A percentile compares a stretch with the other conserved stretches of the same genome.
phyloP scores from a whole-genome alignment of 2,797 vertebrate genomes.

The Sebastes oblongus region DNA sequence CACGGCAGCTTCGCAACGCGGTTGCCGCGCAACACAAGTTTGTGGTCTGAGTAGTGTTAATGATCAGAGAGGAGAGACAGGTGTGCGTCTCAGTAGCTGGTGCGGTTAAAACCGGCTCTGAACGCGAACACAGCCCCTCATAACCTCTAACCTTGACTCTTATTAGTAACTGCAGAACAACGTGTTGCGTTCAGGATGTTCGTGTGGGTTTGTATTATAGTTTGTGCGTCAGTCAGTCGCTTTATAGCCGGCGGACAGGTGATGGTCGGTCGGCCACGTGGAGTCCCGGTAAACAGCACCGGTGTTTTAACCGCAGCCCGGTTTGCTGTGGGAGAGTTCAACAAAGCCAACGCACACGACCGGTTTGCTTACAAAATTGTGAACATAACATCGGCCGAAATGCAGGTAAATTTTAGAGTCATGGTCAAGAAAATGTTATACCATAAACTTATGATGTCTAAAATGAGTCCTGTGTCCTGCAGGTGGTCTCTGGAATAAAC shows the following conservation, averaged over 20 bases:
- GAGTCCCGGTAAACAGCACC: slow-evolving; percentile 3
- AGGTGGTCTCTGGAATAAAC: slow-evolving; percentile 58
- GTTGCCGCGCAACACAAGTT: slow-evolving; percentile 47
- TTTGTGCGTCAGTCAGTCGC: not conserved
- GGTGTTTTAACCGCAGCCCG: slow-evolving; percentile 1
- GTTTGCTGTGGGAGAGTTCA: slow-evolving; percentile 52
- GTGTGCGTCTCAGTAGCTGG: slow-evolving; percentile 5
- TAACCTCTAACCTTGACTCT: not conserved
- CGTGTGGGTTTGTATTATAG: not conserved
- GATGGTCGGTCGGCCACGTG: slow-evolving; percentile 17
- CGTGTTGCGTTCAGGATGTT: slow-evolving; percentile 8
- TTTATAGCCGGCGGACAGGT: not conserved
- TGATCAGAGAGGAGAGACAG: slow-evolving; percentile 27
- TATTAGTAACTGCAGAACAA: rapidly evolving
- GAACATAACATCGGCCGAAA: slow-evolving; percentile 43
- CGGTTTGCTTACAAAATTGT: slow-evolving; percentile 27
- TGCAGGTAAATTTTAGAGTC: slow-evolving; percentile 42
- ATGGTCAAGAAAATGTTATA: not conserved
- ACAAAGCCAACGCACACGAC: slow-evolving; percentile 13
- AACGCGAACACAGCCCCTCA: rapidly evolving
- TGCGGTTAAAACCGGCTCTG: not conserved
- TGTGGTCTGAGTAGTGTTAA: slow-evolving; percentile 14
- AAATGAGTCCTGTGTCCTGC: not conserved
- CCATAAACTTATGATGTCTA: not conserved
- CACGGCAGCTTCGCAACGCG: slow-evolving; percentile 36